A percentile compares a stretch with the other conserved stretches of the same genome.
These are phyloP conservation scores for Doryteuthis pealeii DNA, from an alignment of 1,140 invertebrate genomes.

Conservation along the genomic window DNA sequence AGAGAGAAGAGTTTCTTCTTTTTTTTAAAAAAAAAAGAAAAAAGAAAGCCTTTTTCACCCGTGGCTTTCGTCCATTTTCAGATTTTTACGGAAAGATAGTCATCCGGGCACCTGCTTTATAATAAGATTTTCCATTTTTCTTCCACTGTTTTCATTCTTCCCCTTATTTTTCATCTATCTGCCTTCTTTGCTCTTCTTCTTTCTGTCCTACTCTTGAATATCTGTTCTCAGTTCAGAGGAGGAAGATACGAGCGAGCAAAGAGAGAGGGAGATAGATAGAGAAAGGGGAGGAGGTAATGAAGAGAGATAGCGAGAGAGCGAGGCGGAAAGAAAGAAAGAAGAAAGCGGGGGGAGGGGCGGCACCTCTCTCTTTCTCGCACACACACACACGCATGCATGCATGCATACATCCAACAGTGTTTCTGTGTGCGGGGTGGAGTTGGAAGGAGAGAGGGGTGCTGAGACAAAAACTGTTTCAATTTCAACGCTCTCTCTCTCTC, in stretches of 20 bases:
- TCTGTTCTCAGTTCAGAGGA: background rate
- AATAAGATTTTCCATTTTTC: conserved; percentile 8
- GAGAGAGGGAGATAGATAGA: conserved; percentile 13
- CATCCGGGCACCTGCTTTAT: conserved; percentile 36
- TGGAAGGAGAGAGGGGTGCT: no score
- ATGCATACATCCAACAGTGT: no score
- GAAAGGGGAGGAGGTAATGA: conserved; percentile 11
- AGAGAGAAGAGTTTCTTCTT: background rate
- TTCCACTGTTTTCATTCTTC: no score
- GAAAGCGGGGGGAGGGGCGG: background rate
- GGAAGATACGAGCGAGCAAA: background rate
- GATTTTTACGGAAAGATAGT: conserved; percentile 26
- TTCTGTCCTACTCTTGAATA: background rate
- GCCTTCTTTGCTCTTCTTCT: background rate
- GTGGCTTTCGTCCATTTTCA: conserved; percentile 38
- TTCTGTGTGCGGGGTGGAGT: no score
- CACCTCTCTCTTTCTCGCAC: no score
- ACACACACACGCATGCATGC: no score
- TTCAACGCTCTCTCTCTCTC: background rate
- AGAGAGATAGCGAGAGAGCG: background rate
- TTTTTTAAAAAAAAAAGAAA: conserved; percentile 24
- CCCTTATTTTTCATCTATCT: conserved; percentile 14
- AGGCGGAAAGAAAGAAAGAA: background rate
- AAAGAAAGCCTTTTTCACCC: conserved; percentile 28
- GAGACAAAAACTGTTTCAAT: background rate